Evolutionary conservation across 2,113 vertebrate species (phyloP).

Genomic region (Pardalotus punctatus): DNA sequence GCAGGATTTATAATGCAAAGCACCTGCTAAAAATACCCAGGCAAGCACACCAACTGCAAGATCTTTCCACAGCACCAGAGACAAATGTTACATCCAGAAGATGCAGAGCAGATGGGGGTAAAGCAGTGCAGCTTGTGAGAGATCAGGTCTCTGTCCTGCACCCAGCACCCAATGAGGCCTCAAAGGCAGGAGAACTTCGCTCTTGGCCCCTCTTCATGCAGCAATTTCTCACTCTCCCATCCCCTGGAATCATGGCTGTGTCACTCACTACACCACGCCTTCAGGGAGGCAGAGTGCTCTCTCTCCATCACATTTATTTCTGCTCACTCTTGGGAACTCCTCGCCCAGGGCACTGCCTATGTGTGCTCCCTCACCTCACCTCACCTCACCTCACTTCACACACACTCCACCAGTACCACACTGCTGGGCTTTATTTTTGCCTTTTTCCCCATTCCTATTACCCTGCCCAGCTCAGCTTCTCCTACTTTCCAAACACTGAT

Average conservation of each 20-base stretch:
- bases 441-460: not conserved
- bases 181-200: not conserved
- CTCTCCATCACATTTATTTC: not conserved
- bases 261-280: fast-evolving
- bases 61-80: not conserved
- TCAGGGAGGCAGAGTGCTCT: not conserved
- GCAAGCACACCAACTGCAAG: slow-evolving; percentile 30
- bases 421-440: not conserved
- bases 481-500: fast-evolving
- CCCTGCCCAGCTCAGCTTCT: not conserved
- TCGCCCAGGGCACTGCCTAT: not conserved
- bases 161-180: not conserved
- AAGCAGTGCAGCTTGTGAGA: not conserved
- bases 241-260: not conserved
- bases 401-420: fast-evolving
- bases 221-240: not conserved
- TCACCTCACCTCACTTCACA: not conserved
- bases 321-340: not conserved
- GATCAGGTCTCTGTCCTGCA: not conserved
- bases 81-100: slow-evolving; percentile 5
- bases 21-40: slow-evolving; percentile 69
- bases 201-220: not conserved
- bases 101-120: not conserved
- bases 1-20: slow-evolving; percentile 57
- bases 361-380: not conserved